These are phyloP conservation scores for Holcopasites calliopsidis DNA, from an alignment of 1,140 invertebrate genomes.

Conservation along the genomic window DNA sequence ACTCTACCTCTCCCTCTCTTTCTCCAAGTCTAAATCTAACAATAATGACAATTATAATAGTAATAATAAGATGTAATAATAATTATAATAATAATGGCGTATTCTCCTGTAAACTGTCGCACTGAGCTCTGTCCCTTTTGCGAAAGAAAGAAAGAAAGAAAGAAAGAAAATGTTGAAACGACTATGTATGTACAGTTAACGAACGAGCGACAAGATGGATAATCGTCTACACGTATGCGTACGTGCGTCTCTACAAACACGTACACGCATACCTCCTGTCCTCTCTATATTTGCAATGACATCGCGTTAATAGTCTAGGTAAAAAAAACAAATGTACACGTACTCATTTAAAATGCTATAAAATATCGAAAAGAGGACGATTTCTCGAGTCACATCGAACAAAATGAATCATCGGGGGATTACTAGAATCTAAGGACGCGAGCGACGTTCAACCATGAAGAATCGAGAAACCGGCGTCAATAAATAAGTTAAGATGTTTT, in stretches of 20 bases:
- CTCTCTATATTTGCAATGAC: neutral
- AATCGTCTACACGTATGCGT: neutral
- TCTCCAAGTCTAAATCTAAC: neutral
- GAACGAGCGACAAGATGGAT: neutral
- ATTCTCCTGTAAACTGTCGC: neutral
- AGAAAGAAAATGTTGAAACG: neutral
- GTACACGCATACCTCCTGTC: conserved; percentile 1
- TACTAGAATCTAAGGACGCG: neutral
- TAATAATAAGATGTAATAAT: conserved; percentile 9
- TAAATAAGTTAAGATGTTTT: conserved; percentile 69
- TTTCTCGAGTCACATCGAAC: neutral
- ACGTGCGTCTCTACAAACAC: neutral
- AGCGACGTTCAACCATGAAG: neutral
- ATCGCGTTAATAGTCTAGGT: conserved; percentile 39
- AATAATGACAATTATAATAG: neutral
- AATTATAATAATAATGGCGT: conserved; percentile 4
- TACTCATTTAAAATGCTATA: conserved; percentile 65
- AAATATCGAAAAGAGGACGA: conserved; percentile 31
- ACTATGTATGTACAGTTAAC: conserved; percentile 28
- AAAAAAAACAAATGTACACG: conserved; percentile 64
- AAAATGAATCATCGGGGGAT: neutral
- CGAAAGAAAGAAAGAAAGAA: neutral
- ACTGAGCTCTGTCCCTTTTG: conserved; percentile 13
- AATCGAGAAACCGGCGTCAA: conserved; percentile 53
- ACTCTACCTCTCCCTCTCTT: too few species aligned